Conservation (phyloP, 2,113 vertebrate species). For the Sturnus vulgaris region DNA sequence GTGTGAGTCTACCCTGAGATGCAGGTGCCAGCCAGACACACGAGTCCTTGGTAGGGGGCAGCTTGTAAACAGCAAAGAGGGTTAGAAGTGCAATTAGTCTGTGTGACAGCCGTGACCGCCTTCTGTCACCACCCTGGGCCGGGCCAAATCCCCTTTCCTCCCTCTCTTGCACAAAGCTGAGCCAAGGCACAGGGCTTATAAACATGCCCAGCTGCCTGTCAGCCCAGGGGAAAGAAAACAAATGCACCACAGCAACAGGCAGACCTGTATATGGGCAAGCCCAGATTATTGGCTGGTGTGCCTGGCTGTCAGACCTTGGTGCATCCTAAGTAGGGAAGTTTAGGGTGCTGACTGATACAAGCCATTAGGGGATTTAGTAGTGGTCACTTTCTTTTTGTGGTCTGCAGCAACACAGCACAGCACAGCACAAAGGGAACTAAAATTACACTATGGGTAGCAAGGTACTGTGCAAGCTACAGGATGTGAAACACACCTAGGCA, state of each 20-base stretch:
- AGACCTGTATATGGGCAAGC: slow-evolving; percentile 34
- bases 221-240: background rate
- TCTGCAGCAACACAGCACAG: background rate
- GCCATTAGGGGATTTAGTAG: background rate
- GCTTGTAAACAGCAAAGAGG: slow-evolving; percentile 14
- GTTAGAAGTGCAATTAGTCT: slow-evolving; percentile 40
- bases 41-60: background rate
- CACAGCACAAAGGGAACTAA: background rate
- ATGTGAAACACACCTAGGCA: background rate
- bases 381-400: background rate
- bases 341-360: background rate
- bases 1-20: background rate
- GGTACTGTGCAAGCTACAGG: background rate
- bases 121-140: slow-evolving; percentile 14
- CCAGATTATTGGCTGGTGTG: background rate
- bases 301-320: background rate
- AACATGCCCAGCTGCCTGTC: slow-evolving; percentile 19
- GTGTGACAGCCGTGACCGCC: slow-evolving; percentile 4
- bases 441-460: background rate
- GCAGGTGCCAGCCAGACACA: background rate
- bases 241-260: background rate
- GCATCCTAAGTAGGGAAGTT: background rate
- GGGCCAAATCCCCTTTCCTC: slow-evolving; percentile 25
- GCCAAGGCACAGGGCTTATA: background rate
- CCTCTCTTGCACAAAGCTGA: background rate